Evolutionary conservation across 2,113 vertebrate genomes (phyloP), one percentile per base, ranked within the genome.

Genomic region (Zosterops japonicus): DNA sequence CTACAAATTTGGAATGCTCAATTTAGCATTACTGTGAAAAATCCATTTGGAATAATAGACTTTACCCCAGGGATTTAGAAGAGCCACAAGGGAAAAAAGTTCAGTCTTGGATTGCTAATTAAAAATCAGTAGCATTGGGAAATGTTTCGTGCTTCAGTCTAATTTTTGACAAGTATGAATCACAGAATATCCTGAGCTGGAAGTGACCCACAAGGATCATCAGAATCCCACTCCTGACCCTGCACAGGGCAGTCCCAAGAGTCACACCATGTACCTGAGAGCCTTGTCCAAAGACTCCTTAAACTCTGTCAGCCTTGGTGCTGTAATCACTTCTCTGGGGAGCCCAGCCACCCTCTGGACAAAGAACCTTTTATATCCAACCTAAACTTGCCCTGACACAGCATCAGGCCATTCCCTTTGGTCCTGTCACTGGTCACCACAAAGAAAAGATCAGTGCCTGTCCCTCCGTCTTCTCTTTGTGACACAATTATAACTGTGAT

Each of bases 1-100:
- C 78, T 68, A 82, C 71, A 86, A 53, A 95, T 96, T 95, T 74
- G 86, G 61, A 64, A 97, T 93, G 91, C 81, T 94, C 75, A 91
- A 90, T 95, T 96, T 95, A 95, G 78, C 64, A 60, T 96, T 92
- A 69, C 77, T 90, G 93, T 97, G 95, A 95, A 96, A 96, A 96
- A 97, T 95, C 69, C 78, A 95, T 96, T 96, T 95, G 90, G 77
- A 70, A 90, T 95, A 95, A 94, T 92, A 93, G 88, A 86, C 47
- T 91, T 95, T 95, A 72, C 96, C 81, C 25, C 12, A 50, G 57
- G 91, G 93, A 83, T 86, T 91, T 89, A 74, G 74, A 93, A 93
- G 25, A 95, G 60, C 39, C 72, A 72, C 35, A 27, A 31, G 15
- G 18, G 4, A 24, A 33, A 89, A 56, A 14, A 17, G 8, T 74